Conservation (phyloP, 1,140 invertebrate genomes). For the Mizuhopecten yessoensis region DNA sequence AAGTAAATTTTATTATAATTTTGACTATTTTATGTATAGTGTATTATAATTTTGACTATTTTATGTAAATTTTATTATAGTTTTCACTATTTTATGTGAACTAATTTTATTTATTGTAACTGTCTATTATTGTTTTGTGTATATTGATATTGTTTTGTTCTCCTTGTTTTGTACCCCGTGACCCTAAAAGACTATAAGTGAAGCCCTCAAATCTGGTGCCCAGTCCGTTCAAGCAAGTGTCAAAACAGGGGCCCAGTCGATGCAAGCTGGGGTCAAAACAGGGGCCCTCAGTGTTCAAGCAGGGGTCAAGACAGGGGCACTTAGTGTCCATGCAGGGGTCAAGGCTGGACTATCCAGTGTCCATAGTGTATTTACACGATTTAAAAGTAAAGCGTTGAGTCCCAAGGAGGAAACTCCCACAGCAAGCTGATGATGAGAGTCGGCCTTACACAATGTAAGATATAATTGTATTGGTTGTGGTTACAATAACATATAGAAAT, state of each 20-base stretch:
- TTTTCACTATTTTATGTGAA: too few relatives aligned
- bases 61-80: too few relatives aligned
- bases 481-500: too few relatives aligned
- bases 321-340: slow-evolving; percentile 66
- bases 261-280: slow-evolving; percentile 70
- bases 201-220: slow-evolving; percentile 33
- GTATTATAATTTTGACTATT: too few relatives aligned
- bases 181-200: slow-evolving; percentile 36
- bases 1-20: too few relatives aligned
- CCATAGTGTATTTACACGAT: slow-evolving; percentile 68
- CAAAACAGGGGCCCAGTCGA: slow-evolving; percentile 58
- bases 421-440: neutral
- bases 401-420: slow-evolving; percentile 47
- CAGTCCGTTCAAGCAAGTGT: slow-evolving; percentile 50
- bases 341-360: slow-evolving; percentile 73
- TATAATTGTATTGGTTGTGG: too few relatives aligned
- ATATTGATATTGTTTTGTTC: slow-evolving; percentile 38
- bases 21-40: too few relatives aligned
- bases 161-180: slow-evolving; percentile 38
- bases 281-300: slow-evolving; percentile 68
- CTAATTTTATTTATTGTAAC: too few relatives aligned
- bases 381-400: slow-evolving; percentile 65
- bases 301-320: slow-evolving; percentile 65
- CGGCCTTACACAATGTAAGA: slow-evolving; percentile 40
- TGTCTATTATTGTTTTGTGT: slow-evolving; percentile 43